These are phyloP conservation scores for Apotomis turbidana DNA, from an alignment of 2,888 invertebrate species.

Conservation along the genomic window DNA sequence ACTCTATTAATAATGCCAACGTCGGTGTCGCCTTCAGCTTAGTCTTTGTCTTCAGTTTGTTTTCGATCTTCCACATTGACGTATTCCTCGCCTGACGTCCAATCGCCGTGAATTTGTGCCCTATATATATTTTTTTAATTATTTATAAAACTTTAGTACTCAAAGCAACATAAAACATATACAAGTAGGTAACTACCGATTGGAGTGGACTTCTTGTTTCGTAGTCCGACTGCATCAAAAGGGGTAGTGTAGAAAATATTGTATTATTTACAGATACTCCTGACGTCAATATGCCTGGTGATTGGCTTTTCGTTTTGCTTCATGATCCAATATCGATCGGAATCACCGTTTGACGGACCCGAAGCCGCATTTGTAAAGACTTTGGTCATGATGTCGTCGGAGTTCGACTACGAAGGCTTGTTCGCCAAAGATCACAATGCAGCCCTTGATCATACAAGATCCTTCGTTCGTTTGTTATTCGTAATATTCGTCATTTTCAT, in stretches of 20 bases:
- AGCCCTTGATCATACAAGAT: background rate
- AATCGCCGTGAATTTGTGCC: too few species aligned
- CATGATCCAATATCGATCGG: conserved; percentile 14
- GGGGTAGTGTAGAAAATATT: background rate
- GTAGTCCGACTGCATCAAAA: too few species aligned
- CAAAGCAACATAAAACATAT: too few species aligned
- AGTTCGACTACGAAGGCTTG: background rate
- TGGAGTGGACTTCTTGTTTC: too few species aligned
- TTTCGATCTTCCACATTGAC: too few species aligned
- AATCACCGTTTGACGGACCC: background rate
- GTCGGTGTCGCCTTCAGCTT: too few species aligned
- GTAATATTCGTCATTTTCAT: conserved; percentile 61
- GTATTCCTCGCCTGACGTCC: too few species aligned
- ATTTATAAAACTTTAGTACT: too few species aligned
- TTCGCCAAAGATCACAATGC: background rate
- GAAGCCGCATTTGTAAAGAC: background rate
- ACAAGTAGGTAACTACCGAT: too few species aligned
- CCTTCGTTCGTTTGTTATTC: conserved; percentile 47
- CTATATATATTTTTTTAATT: too few species aligned
- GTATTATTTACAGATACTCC: conserved; percentile 10
- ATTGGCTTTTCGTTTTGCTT: conserved; percentile 17
- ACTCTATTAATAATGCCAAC: background rate
- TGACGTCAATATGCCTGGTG: conserved; percentile 12
- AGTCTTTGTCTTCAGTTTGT: too few species aligned
- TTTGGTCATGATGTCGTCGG: background rate